Evolutionary conservation across 2,888 invertebrate species (phyloP).

Genomic region (Eretmocerus hayati): DNA sequence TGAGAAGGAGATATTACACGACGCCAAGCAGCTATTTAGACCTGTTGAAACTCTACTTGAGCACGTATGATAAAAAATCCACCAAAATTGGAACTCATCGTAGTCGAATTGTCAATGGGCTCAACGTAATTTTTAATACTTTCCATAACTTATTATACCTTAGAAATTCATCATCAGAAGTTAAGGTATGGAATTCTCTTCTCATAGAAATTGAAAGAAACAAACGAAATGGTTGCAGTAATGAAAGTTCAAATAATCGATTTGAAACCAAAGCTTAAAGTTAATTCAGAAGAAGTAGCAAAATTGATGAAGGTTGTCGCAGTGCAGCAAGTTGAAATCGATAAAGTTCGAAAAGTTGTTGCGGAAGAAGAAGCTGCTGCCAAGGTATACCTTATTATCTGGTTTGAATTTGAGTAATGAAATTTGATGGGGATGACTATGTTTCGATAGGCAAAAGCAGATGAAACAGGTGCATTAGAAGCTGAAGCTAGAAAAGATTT

Average conservation of each 20-base stretch:
- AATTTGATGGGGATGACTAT: neutral
- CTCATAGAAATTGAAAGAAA: conserved; percentile 69
- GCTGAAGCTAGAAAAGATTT: conserved; percentile 80
- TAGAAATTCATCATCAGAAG: too few relatives aligned
- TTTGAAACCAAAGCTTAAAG: conserved; percentile 73
- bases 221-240: conserved; percentile 70
- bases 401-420: neutral
- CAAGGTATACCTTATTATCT: conserved; percentile 51
- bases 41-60: conserved; percentile 70
- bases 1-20: conserved; percentile 81
- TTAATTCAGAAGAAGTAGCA: conserved; percentile 69
- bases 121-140: conserved; percentile 47
- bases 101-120: conserved; percentile 68
- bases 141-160: too few relatives aligned
- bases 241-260: conserved; percentile 80
- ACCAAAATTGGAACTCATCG: conserved; percentile 59
- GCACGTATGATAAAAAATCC: conserved; percentile 62
- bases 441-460: conserved; percentile 65
- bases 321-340: conserved; percentile 75
- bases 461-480: conserved; percentile 73
- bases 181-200: too few relatives aligned
- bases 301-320: conserved; percentile 67
- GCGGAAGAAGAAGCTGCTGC: conserved; percentile 77
- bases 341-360: conserved; percentile 72
- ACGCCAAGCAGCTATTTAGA: conserved; percentile 89